Base-by-base conservation (phyloP, 92 coral and sea anemone species). In the Siderastrea siderea region DNA sequence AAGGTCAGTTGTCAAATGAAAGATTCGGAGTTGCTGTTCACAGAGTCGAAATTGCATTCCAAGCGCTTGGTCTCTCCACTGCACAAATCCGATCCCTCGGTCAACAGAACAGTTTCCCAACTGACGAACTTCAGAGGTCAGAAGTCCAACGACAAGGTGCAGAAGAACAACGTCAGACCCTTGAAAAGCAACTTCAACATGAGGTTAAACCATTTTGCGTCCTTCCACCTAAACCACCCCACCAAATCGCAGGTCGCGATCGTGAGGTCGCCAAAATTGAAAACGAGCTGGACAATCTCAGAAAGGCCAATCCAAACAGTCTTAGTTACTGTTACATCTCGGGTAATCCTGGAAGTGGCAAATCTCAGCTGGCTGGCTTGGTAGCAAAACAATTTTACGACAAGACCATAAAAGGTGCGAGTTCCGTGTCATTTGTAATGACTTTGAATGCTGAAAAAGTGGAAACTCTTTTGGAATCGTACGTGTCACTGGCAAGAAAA, bases 181-280 rank as follows among this genome's bases (percentile, higher is more conserved):
- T 60, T 12, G 65, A 60, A 16, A 46, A 6, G 4, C 71, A 38
- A 17, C 48, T 67, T 45, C 45, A 15, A 17, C 19, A 26, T 26
- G 38, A 26, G 38, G 38, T 26, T 26, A 26, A 26, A 26, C 38
- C 38, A 26, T 26, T 26, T 67, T 67, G 46, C 14, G 48, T 67
- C 71, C 47, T 67, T 67, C 71, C 71, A 19, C 71, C 71, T 9
- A 67, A 17, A 67, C 71, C 71, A 1, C 48, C 71, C 8, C 71
- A 67, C 71, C 11, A 16, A 67, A 67, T 67, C 49, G 71, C 49
- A 38, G 7, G 46, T 19, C 71, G 71, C 71, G 48, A 67, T 67
- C 2, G 71, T 67, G 48, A 38, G 71, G 71, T 67, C 46, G 71
- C 45, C 14, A 67, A 67, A 17, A 16, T 67, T n/a, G 19, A 19